Conservation (phyloP, 2,113 vertebrate species). For the Perognathus longimembris region DNA sequence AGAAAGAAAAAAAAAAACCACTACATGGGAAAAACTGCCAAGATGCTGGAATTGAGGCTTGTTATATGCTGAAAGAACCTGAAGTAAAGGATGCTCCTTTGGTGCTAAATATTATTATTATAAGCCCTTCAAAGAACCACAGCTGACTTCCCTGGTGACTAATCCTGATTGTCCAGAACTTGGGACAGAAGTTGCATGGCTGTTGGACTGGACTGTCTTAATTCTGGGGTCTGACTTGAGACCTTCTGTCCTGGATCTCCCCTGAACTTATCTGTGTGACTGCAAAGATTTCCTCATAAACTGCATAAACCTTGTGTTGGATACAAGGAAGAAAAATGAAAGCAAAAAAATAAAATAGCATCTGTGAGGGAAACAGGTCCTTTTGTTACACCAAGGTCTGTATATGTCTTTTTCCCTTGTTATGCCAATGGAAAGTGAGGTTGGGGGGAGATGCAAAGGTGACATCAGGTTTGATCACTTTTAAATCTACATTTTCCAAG, state of each 20-base stretch:
- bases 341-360: neutral
- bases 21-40: too few species aligned
- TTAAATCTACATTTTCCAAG: too few species aligned
- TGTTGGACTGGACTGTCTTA: neutral
- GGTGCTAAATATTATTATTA: conserved; percentile 13
- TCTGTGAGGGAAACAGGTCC: too few species aligned
- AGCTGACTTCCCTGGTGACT: neutral
- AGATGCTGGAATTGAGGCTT: neutral
- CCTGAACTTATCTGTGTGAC: neutral
- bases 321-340: neutral
- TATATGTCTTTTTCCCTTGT: too few species aligned
- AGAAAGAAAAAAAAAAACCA: too few species aligned
- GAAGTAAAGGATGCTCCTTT: conserved; percentile 29
- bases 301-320: neutral
- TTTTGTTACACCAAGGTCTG: too few species aligned
- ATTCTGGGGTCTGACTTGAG: neutral
- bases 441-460: too few species aligned
- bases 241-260: neutral
- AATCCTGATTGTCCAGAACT: neutral
- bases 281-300: neutral
- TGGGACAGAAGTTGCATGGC: neutral
- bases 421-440: too few species aligned
- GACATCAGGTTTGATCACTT: too few species aligned
- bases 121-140: neutral
- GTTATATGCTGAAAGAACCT: neutral